Base-by-base conservation (phyloP, 2,797 vertebrate genomes). In the Psittacula echo region DNA sequence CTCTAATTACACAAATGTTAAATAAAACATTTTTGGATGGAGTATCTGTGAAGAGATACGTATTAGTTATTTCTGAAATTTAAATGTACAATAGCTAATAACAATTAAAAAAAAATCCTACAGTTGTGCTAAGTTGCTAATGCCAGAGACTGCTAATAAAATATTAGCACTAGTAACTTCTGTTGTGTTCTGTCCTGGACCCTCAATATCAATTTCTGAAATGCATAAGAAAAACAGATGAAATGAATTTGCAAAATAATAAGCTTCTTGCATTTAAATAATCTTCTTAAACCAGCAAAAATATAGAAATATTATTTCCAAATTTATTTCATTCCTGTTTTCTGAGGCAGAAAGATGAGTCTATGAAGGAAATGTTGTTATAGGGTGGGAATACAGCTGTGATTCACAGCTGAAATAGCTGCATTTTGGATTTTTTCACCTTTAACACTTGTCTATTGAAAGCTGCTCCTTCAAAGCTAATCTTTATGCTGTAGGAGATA, bases 11-110 rank as follows among this genome's bases (percentile, higher is more conserved):
- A 47, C 27, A 67, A 17, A 26, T 7, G 5, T 66, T 62, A 68
- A 45, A 41, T 45, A 19, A 68, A 53, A 53, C 16, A 85, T 66
- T 91, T 65, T 62, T 75, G 15, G 81, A 54, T 79, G 22, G 65
- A 60, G 45, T 81, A 45, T 54, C 27, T 90, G 54, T 85, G 70
- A 29, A 50, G 76, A 68, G 75, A 27, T 65, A 37, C 3, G 0
- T 61, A 62, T 82, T 65, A 71, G 17, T 89, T 91, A 70, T 62
- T 88, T 72, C 34, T 90, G 93, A 71, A 93, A 50, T 93, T 68
- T 78, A 39, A 65, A 37, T 5, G 23, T 48, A 80, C 47, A 79
- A 50, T 68, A 68, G 24, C 78, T 94, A 82, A 70, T 60, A 50
- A 72, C 66, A 72, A 5, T 39, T 85, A 73, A n/a, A 65, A 47